phyloP scores from a whole-genome alignment of 2,797 vertebrate species.

The Pangasius sanitwongsei region DNA sequence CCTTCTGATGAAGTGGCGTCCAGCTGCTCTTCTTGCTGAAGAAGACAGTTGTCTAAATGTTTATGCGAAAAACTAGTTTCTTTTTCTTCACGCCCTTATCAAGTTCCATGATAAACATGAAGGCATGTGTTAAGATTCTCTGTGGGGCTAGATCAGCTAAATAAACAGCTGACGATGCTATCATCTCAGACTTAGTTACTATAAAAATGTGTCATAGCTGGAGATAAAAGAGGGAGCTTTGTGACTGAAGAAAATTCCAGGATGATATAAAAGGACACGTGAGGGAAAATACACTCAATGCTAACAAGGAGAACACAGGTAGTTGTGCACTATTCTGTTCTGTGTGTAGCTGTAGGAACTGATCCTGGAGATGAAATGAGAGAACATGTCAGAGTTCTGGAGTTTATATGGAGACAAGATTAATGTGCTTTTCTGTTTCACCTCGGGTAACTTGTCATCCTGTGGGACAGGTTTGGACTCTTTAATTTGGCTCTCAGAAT shows the following conservation, averaged over 20 bases:
- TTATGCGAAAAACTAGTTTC: slow-evolving; percentile 77
- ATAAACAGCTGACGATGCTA: slow-evolving; percentile 60
- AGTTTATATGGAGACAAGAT: slow-evolving; percentile 4
- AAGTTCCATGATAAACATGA: slow-evolving; percentile 72
- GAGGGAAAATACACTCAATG: slow-evolving; percentile 58
- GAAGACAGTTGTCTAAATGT: slow-evolving; percentile 84
- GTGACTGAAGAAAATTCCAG: not conserved
- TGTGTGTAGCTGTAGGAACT: not conserved
- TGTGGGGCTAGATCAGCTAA: slow-evolving; percentile 61
- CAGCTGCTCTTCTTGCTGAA: slow-evolving; percentile 81
- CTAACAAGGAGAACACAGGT: not conserved
- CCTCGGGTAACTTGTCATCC: slow-evolving; percentile 28
- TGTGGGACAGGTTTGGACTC: slow-evolving; percentile 40
- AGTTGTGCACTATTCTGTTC: not conserved
- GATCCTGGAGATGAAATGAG: slow-evolving; percentile 8
- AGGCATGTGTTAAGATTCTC: slow-evolving; percentile 70
- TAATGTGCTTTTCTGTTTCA: slow-evolving; percentile 21
- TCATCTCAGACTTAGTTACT: slow-evolving; percentile 62
- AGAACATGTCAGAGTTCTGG: slow-evolving; percentile 7
- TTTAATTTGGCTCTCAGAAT: not conserved
- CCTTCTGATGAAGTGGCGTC: slow-evolving; percentile 75
- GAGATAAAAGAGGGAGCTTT: slow-evolving; percentile 65
- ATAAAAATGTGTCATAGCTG: slow-evolving; percentile 60
- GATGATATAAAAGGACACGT: not conserved
- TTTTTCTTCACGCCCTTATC: slow-evolving; percentile 75